Evolutionary conservation across 2,888 invertebrate genomes (phyloP), one percentile per base, ranked within the genome.

Genomic region (Tetheella fluctuosa): DNA sequence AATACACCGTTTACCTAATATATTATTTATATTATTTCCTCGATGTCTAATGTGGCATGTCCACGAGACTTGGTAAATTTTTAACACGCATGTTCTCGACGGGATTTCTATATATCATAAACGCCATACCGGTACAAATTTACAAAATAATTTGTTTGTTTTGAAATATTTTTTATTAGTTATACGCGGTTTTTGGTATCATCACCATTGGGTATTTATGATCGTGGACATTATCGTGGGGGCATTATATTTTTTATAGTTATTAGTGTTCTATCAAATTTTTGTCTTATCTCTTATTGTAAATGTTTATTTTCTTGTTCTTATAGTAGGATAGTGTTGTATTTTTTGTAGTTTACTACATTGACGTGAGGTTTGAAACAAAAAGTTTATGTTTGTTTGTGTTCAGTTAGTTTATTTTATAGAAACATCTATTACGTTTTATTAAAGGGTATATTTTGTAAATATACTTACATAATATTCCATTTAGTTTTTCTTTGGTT

Each of bases 71-170:
- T 48, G 48, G 48, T 20, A 20, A 20, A 10, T 10, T 48, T 20
- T 20, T 20, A 10, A 17, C 48, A 20, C 7, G 10, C 10, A 20
- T 10, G 17, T 10, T 48, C n/a, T 10, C 48, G 48, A 48, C 20
- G 48, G 20, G 48, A 20, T 48, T 48, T 20, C 20, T 48, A 48
- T 48, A 20, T 20, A 48, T 48, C 48, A 20, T 48, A 48, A 48
- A 48, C 17, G 48, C 48, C 48, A 20, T 48, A 48, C 48, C 48
- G 48, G 48, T 48, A 48, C 17, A 56, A 70, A 65, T 68, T 53
- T 60, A 59, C 13, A 39, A 63, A 59, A 17, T 39, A 25, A 39
- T 37, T 28, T 58, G 34, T 53, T 48, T 52, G 52, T 54, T 54
- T 53, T 20, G 17, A 23, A 57, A 28, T 57, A 52, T 17, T 54